Base-by-base conservation (phyloP, 2,113 vertebrate species). In the Maccullochella peelii region DNA sequence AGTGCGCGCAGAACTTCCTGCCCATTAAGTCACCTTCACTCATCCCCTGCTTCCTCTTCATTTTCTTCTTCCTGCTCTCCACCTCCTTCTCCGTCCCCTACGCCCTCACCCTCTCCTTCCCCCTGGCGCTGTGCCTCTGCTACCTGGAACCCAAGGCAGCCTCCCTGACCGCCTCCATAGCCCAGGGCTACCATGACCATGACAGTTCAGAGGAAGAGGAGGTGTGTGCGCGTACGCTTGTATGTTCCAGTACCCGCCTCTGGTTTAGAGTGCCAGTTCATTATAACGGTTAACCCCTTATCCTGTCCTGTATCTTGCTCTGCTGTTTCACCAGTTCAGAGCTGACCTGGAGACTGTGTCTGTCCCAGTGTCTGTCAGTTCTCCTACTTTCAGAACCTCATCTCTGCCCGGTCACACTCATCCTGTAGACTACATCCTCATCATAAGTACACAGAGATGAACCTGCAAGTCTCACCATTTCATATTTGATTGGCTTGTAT, bases 131-230 rank as follows among this genome's bases (percentile, higher is more conserved):
- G 96, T 98, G 98, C 94, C 97, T 99, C 96, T 99, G 98, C 97
- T 99, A 98, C 97, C 97, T 99, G 98, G 98, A 99, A 97, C 98
- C 98, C 96, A 99, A 97, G 96, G 98, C 98, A 85, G 96, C 98
- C 92, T 98, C 97, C 94, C 97, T 99, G 96, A 97, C 96, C 91
- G 97, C 98, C 95, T 97, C 97, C 95, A 96, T 99, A 96, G 96
- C 97, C 96, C 97, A 97, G 96, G 97, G 97, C 96, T 97, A 97
- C 96, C 97, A 97, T 98, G 97, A 99, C 96, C 97, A 97, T 97
- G 98, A 99, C 98, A 99, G 97, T 97, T 99, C 98, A 96, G 98
- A 99, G 95, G 98, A 99, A 97, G 98, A 95, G 83, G 93, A 93
- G 92, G 95, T 94, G 94, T 92, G 93, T 94, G 97, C 96, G 96